phyloP scores from a whole-genome alignment of 2,888 invertebrate species.

The Gandaritis pyraliata region DNA sequence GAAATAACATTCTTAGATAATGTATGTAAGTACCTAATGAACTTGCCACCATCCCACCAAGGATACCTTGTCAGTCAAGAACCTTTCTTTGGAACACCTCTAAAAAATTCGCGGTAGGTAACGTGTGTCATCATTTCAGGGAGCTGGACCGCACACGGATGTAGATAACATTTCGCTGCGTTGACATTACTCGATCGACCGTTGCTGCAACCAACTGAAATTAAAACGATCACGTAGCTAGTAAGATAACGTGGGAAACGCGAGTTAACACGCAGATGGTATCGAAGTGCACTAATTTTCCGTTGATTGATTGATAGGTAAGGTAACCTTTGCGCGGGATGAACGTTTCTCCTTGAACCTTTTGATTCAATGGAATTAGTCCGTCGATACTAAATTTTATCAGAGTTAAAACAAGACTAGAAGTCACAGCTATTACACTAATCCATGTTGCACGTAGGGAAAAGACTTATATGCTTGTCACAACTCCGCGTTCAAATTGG shows the following conservation, averaged over 20 bases:
- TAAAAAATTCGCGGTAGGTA: constrained; percentile 1
- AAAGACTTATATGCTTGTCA: no score
- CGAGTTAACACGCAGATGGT: constrained; percentile 20
- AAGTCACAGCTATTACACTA: no score
- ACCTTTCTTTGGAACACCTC: background rate
- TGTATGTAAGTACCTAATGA: no score
- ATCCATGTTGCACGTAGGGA: no score
- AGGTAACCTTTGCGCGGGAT: constrained; percentile 15
- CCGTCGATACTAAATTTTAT: no score
- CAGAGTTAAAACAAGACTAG: no score
- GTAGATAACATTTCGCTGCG: constrained; percentile 72
- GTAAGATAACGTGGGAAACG: constrained; percentile 36
- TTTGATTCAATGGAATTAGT: background rate
- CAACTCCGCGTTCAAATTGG: background rate
- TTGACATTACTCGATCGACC: constrained; percentile 63
- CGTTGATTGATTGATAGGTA: constrained; percentile 22
- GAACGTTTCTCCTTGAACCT: constrained; percentile 13
- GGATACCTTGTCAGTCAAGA: no score
- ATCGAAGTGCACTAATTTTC: constrained; percentile 22
- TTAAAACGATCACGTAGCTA: constrained; percentile 25
- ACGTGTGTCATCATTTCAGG: constrained; percentile 49
- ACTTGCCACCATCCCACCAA: no score
- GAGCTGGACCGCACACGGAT: constrained; percentile 71
- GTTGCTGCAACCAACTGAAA: constrained; percentile 37
- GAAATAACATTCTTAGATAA: no score